Evolutionary conservation across 2,888 invertebrate genomes (phyloP).

Genomic region (Agonopterix heracliana): DNA sequence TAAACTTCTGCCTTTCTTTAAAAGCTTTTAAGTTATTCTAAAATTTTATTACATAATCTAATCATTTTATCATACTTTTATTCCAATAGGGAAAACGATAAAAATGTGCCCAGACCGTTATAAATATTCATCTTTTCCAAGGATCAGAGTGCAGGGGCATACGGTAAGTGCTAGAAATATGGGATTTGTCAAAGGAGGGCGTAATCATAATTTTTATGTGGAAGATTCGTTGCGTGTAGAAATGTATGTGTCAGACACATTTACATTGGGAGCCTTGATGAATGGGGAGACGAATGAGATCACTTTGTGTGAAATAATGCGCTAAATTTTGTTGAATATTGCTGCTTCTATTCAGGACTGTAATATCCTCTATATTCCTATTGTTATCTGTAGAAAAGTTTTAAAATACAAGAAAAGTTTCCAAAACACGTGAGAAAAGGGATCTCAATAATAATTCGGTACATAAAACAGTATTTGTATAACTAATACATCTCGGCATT

Average conservation of each 20-base stretch:
- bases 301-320: constrained; percentile 11
- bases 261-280: constrained; percentile 25
- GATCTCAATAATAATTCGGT: too few relatives aligned
- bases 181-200: constrained; percentile 52
- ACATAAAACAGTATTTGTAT: too few relatives aligned
- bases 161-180: constrained; percentile 56
- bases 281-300: constrained; percentile 29
- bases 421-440: too few relatives aligned
- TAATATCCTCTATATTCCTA: constrained; percentile 1
- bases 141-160: constrained; percentile 13
- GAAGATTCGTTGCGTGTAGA: constrained; percentile 25
- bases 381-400: neutral
- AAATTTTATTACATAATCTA: too few relatives aligned
- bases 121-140: constrained; percentile 63
- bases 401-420: too few relatives aligned
- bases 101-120: constrained; percentile 49
- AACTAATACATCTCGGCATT: too few relatives aligned
- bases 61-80: too few relatives aligned
- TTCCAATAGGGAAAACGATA: constrained; percentile 59
- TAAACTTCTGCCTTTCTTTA: too few relatives aligned
- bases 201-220: constrained; percentile 65
- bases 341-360: neutral
- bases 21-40: too few relatives aligned
- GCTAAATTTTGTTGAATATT: constrained; percentile 7
- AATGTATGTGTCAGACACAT: constrained; percentile 23